A percentile compares a stretch with the other conserved stretches of the same genome.
phyloP scores from a whole-genome alignment of 2,113 vertebrate genomes.

The Peromyscus polionotus region DNA sequence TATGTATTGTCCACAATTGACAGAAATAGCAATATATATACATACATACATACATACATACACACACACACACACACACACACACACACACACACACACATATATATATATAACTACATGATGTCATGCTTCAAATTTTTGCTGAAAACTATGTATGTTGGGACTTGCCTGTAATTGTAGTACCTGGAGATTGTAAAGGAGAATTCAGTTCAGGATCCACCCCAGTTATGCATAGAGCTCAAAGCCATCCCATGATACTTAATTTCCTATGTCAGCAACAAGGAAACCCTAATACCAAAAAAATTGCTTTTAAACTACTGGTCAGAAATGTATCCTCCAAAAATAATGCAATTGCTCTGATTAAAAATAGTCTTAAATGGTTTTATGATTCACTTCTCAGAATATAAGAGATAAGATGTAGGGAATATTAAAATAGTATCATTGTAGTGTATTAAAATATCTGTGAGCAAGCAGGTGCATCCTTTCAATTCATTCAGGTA shows the following conservation, averaged over 20 bases:
- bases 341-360: background rate
- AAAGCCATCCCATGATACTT: background rate
- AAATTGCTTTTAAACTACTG: slow-evolving; percentile 20
- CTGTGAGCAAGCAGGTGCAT: background rate
- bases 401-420: background rate
- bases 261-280: background rate
- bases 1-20: background rate
- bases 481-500: background rate
- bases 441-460: background rate
- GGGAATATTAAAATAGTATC: background rate
- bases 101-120: too few species aligned
- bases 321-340: background rate
- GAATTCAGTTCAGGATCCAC: background rate
- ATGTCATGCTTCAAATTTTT: background rate
- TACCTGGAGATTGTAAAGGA: background rate
- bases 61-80: too few species aligned
- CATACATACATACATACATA: background rate
- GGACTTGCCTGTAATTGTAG: background rate
- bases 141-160: background rate
- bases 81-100: too few species aligned
- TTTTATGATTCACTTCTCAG: background rate
- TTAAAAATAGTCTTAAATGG: background rate
- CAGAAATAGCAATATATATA: background rate
- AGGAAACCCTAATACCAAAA: background rate
- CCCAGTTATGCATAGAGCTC: background rate